Percentiles rank a stretch among this genome's conserved stretches.
phyloP scores from a whole-genome alignment of 2,888 invertebrate genomes.

The Cephus nigrinus region DNA sequence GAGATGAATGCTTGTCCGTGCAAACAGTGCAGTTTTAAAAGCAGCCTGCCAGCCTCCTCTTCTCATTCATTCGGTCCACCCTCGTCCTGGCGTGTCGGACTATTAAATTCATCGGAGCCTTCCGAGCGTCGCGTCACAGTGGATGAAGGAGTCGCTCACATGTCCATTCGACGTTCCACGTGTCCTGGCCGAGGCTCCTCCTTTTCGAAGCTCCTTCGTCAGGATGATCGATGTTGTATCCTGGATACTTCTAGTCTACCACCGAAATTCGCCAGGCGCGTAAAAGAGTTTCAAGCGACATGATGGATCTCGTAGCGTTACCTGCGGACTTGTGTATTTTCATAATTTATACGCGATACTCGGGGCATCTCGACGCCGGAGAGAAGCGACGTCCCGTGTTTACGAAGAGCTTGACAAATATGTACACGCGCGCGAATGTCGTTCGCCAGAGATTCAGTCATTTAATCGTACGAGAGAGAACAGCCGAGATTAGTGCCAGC shows the following conservation, averaged over 20 bases:
- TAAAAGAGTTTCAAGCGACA: background rate
- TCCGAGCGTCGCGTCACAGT: background rate
- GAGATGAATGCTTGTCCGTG: background rate
- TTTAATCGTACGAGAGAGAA: background rate
- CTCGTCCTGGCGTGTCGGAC: background rate
- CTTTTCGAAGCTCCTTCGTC: background rate
- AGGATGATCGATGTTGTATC: background rate
- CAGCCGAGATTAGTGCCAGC: background rate
- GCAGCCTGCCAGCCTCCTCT: background rate
- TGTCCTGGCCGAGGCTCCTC: background rate
- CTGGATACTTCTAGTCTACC: background rate
- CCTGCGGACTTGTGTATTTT: background rate
- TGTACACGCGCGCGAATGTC: background rate
- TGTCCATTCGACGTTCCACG: background rate
- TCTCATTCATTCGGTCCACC: background rate
- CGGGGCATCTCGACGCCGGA: background rate
- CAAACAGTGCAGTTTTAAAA: background rate
- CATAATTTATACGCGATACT: background rate
- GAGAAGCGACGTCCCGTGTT: background rate
- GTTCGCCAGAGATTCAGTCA: background rate
- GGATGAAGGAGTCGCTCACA: background rate
- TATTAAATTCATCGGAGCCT: background rate
- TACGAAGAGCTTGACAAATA: background rate
- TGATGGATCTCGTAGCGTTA: background rate
- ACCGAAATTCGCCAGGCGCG: background rate